These are phyloP conservation scores for Trypoxylus dichotomus DNA, from an alignment of 1,140 invertebrate genomes.

Conservation along the genomic window DNA sequence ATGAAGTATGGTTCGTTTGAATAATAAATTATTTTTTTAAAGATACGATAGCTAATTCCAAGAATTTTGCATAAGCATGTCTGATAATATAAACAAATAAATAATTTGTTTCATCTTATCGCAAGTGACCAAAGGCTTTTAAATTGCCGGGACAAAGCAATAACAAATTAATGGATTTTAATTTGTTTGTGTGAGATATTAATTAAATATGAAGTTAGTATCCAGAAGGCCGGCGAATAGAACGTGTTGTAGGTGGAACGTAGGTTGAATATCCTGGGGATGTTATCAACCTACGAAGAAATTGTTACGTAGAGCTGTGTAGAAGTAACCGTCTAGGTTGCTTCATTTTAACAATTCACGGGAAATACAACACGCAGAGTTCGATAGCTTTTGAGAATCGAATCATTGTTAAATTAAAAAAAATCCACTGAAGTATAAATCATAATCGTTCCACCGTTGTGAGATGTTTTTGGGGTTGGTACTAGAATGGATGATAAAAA, in stretches of 20 bases:
- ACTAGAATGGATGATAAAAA: too few species aligned
- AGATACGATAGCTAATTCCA: neutral
- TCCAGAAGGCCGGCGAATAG: neutral
- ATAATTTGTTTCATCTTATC: neutral
- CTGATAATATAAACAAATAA: neutral
- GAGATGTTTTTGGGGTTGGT: too few species aligned
- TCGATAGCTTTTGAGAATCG: too few species aligned
- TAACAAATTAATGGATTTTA: neutral
- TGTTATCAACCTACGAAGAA: neutral
- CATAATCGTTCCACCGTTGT: too few species aligned
- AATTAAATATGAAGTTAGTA: neutral
- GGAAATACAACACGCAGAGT: neutral
- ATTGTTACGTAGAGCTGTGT: neutral
- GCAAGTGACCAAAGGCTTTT: neutral
- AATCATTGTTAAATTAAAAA: too few species aligned
- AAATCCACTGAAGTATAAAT: too few species aligned
- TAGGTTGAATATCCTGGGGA: neutral
- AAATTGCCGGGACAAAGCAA: neutral
- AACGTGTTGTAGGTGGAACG: neutral
- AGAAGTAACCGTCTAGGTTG: neutral
- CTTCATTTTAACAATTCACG: neutral
- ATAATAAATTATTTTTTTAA: neutral
- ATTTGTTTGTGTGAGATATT: neutral
- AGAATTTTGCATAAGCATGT: constrained; percentile 6
- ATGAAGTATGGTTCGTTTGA: neutral